Conservation (phyloP, 2,888 invertebrate genomes). For the Drosophila bunnanda region DNA sequence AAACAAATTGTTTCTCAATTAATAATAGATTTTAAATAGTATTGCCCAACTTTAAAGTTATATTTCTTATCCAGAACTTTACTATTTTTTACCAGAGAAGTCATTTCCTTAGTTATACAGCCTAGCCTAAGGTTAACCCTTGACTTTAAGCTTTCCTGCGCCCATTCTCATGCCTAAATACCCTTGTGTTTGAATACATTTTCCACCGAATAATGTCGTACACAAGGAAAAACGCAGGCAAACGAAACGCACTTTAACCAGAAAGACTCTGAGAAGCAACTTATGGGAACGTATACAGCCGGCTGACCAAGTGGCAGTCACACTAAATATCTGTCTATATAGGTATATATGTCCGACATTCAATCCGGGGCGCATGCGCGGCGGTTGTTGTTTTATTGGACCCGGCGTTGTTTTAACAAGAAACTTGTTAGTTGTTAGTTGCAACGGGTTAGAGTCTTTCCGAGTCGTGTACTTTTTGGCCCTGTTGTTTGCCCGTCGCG, state of each 20-base stretch:
- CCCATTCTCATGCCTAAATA: neutral
- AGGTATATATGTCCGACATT: conserved; percentile 25
- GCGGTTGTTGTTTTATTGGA: conserved; percentile 67
- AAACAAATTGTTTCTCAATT: too few relatives aligned
- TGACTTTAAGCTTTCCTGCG: too few relatives aligned
- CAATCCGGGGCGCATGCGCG: conserved; percentile 70
- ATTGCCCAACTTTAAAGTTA: too few relatives aligned
- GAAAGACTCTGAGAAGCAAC: conserved; percentile 48
- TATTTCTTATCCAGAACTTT: neutral
- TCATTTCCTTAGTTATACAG: neutral
- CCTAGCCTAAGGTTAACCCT: neutral
- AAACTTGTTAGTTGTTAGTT: conserved; percentile 81
- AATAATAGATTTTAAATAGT: neutral
- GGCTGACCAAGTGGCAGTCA: conserved; percentile 48
- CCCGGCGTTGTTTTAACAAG: conserved; percentile 75
- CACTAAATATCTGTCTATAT: conserved; percentile 38
- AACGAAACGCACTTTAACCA: conserved; percentile 55
- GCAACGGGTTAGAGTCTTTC: conserved; percentile 67
- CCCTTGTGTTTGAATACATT: conserved; percentile 1
- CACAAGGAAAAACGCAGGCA: conserved; percentile 31
- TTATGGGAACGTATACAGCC: conserved; percentile 66
- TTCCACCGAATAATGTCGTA: conserved; percentile 18
- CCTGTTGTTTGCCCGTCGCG: conserved; percentile 67
- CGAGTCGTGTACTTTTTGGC: conserved; percentile 34
- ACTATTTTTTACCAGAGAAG: neutral